These are phyloP conservation scores for Trilocha varians DNA, from an alignment of 2,888 invertebrate species.

Conservation along the genomic window DNA sequence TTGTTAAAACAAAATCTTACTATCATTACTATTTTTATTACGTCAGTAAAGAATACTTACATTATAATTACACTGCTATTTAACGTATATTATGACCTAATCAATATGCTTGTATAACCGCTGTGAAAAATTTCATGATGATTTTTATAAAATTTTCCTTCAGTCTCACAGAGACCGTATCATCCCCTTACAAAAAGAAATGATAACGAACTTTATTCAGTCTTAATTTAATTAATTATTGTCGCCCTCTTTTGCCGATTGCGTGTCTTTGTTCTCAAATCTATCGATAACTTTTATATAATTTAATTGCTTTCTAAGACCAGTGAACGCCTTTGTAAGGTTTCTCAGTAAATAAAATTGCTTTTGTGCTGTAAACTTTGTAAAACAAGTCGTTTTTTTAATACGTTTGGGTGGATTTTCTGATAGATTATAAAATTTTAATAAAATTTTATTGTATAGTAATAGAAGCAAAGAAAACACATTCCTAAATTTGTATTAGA, in stretches of 20 bases:
- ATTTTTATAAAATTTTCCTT: slow-evolving; percentile 25
- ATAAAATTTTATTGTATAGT: too few relatives aligned
- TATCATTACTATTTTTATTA: too few relatives aligned
- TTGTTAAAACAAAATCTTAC: too few relatives aligned
- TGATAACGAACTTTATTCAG: slow-evolving; percentile 42
- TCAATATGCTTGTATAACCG: slow-evolving; percentile 2
- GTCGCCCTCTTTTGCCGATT: slow-evolving; percentile 23
- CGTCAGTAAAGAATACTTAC: too few relatives aligned
- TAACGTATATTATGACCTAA: too few relatives aligned
- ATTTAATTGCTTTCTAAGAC: not conserved
- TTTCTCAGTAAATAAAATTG: not conserved
- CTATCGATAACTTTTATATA: slow-evolving; percentile 19
- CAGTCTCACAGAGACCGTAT: slow-evolving; percentile 25
- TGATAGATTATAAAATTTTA: too few relatives aligned
- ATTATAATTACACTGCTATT: too few relatives aligned
- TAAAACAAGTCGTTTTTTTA: not conserved
- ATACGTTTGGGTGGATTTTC: not conserved
- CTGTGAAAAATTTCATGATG: slow-evolving; percentile 3
- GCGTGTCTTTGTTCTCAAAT: slow-evolving; percentile 24
- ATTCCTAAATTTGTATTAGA: too few relatives aligned
- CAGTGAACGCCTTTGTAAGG: not conserved
- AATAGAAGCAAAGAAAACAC: too few relatives aligned
- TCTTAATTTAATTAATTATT: slow-evolving; percentile 51
- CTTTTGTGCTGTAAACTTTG: not conserved
- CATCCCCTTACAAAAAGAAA: slow-evolving; percentile 34